Evolutionary conservation across 2,888 invertebrate genomes (phyloP), one percentile per base, ranked within the genome.

Genomic region (Podotricha telesiphe): DNA sequence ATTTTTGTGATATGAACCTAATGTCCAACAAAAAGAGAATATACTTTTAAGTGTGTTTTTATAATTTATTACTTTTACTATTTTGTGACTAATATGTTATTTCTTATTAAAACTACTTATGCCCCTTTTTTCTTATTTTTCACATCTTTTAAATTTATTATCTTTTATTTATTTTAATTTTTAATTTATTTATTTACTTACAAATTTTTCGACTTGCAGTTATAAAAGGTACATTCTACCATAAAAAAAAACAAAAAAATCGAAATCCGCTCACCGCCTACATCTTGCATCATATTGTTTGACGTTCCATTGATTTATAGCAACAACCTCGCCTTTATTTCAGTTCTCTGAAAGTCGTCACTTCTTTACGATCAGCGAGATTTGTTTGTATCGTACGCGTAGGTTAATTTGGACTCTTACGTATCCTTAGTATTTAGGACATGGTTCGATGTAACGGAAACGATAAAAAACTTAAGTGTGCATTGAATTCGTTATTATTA

Each of bases 311-410:
- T 85, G 86, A 85, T 84, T 85, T 84, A 84, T 79, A 78, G 77
- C 78, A 73, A 74, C 76, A 80, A 77, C 76, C 75, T 75, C 76
- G 78, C 75, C 76, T 81, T 80, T 77, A 78, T 79, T 79, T 75
- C 82, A 79, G 81, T 81, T 82, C 81, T 77, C 79, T 74, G 82
- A 81, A 84, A 84, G 82, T 82, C 82, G 84, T 84, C 85, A 82
- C 78, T 65, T 79, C 78, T 86, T 86, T 86, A 86, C 85, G 85
- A 85, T 75, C 80, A 72, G 74, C 77, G 74, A 79, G 80, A 80
- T 85, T 82, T 84, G 84, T 84, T 83, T 81, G 78, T 79, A 81
- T 82, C 80, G 79, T 80, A 78, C 76, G 79, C 80, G 80, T 73
- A 77, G 65, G 59, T 67, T 61, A 71, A 71, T 68, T 70, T 50